phyloP scores from a whole-genome alignment of 2,113 vertebrate species.

The Rallus limicola region DNA sequence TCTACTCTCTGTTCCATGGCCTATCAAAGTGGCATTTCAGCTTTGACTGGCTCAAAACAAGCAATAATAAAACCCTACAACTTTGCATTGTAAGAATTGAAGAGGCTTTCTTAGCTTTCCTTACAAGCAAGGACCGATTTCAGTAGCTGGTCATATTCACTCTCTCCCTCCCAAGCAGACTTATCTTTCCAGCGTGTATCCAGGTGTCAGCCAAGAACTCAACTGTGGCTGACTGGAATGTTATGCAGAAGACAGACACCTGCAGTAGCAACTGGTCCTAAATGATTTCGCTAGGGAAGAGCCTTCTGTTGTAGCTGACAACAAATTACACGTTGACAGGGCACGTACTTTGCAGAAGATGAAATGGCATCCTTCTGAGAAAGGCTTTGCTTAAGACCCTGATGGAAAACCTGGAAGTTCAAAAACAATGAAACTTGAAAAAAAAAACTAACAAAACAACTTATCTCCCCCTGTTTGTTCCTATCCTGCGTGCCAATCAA shows the following conservation, averaged over 20 bases:
- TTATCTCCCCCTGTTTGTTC: slow-evolving; percentile 16
- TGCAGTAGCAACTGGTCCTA: neutral
- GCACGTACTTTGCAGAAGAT: neutral
- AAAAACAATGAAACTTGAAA: neutral
- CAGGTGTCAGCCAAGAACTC: neutral
- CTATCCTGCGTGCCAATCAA: slow-evolving; percentile 28
- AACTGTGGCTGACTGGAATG: neutral
- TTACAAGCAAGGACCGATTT: neutral
- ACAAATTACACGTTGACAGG: neutral
- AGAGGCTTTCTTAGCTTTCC: neutral
- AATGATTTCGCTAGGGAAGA: neutral
- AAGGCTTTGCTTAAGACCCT: neutral
- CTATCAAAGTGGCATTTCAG: neutral
- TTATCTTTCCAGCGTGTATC: neutral
- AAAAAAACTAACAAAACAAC: neutral
- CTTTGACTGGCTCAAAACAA: neutral
- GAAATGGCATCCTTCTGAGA: neutral
- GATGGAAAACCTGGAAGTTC: neutral
- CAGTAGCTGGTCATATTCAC: neutral
- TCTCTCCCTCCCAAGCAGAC: neutral
- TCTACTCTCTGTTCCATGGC: neutral
- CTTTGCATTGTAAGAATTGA: neutral
- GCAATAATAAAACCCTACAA: neutral
- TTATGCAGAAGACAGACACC: neutral
- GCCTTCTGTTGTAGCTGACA: neutral